These are phyloP conservation scores for Carpatolechia fugitivella DNA, from an alignment of 2,888 invertebrate genomes.

Conservation along the genomic window DNA sequence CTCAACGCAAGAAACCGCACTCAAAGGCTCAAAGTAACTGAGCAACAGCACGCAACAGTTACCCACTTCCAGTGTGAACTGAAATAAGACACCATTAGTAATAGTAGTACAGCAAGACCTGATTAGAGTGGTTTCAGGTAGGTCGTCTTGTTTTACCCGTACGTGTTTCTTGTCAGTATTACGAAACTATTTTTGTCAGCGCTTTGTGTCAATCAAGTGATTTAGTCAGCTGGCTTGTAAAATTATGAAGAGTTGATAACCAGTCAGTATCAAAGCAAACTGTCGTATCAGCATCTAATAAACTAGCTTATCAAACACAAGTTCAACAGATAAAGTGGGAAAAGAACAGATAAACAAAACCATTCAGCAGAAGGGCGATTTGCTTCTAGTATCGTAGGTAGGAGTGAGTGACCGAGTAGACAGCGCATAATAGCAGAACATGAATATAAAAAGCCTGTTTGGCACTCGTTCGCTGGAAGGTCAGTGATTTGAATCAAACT, in stretches of 20 bases:
- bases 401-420: background rate
- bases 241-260: background rate
- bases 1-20: background rate
- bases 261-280: background rate
- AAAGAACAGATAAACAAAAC: constrained; percentile 2
- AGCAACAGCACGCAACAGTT: too few species aligned
- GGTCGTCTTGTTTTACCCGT: too few species aligned
- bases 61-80: too few species aligned
- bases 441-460: constrained; percentile 8
- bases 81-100: too few species aligned
- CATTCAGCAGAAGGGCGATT: background rate
- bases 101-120: too few species aligned
- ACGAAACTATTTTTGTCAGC: constrained; percentile 1
- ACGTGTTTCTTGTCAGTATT: background rate
- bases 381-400: background rate
- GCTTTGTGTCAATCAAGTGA: background rate
- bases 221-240: too few species aligned
- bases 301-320: background rate
- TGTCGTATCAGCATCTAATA: background rate
- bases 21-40: too few species aligned
- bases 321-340: constrained; percentile 1
- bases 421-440: background rate
- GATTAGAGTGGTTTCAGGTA: too few species aligned
- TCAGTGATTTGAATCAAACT: constrained; percentile 3
- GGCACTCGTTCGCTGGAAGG: background rate